These are phyloP conservation scores for Melinopterus prodromus DNA, from an alignment of 2,888 invertebrate species.

Conservation along the genomic window DNA sequence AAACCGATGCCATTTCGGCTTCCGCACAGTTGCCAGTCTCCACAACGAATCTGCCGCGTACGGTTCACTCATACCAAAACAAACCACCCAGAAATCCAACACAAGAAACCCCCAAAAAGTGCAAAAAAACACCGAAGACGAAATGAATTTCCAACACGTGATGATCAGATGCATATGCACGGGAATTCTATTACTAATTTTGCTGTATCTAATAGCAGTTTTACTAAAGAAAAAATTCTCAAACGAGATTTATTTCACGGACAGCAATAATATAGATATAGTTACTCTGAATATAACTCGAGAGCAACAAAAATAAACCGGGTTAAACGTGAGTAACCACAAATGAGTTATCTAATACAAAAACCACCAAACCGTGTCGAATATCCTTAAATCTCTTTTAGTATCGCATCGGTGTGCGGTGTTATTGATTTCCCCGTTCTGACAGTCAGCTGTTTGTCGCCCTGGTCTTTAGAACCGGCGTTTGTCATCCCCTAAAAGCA, in stretches of 20 bases:
- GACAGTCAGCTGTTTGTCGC: neutral
- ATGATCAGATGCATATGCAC: slow-evolving; percentile 58
- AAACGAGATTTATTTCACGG: slow-evolving; percentile 39
- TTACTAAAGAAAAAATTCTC: slow-evolving; percentile 57
- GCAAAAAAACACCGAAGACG: slow-evolving; percentile 8
- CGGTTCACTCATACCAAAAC: neutral
- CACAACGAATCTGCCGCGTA: neutral
- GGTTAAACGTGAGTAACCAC: neutral
- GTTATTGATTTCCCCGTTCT: slow-evolving; percentile 4
- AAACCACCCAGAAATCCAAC: neutral
- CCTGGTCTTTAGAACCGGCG: neutral
- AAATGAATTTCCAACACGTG: slow-evolving; percentile 50
- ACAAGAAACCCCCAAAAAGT: neutral
- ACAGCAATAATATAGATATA: neutral
- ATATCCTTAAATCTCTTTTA: slow-evolving; percentile 8
- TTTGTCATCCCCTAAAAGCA: neutral
- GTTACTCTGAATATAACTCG: neutral
- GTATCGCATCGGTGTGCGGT: neutral
- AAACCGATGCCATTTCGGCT: neutral
- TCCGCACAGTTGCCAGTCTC: neutral
- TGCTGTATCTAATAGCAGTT: slow-evolving; percentile 56
- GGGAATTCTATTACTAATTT: slow-evolving; percentile 53
- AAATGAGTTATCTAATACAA: neutral
- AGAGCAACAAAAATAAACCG: neutral
- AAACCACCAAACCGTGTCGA: neutral